Evolutionary conservation across 2,888 invertebrate genomes (phyloP).

Genomic region (Orchesella flavescens): DNA sequence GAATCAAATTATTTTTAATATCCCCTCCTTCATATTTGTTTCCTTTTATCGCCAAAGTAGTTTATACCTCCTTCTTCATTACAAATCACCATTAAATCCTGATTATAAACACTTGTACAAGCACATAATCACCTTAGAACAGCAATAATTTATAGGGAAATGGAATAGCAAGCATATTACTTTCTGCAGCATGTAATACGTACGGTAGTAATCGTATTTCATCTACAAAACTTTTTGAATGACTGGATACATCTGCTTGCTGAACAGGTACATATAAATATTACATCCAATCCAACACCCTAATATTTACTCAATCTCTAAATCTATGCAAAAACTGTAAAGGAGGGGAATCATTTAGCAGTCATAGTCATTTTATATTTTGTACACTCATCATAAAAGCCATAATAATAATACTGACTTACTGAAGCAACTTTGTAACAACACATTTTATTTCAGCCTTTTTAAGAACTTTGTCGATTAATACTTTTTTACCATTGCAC

Average conservation of each 20-base stretch:
- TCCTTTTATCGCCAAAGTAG: too few relatives aligned
- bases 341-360: constrained; percentile 12
- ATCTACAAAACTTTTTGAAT: neutral
- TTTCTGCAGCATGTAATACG: neutral
- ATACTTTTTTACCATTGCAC: constrained; percentile 13
- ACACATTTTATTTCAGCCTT: constrained; percentile 25
- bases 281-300: neutral
- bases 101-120: constrained; percentile 50
- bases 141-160: constrained; percentile 3
- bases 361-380: neutral
- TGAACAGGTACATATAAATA: too few relatives aligned
- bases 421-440: constrained; percentile 10
- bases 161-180: neutral
- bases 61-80: neutral
- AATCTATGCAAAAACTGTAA: neutral
- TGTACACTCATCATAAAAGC: neutral
- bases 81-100: constrained; percentile 48
- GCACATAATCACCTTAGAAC: constrained; percentile 40
- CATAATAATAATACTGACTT: constrained; percentile 14
- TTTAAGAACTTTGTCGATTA: constrained; percentile 47
- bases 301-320: neutral
- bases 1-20: too few relatives aligned
- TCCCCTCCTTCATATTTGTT: too few relatives aligned
- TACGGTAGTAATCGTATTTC: constrained; percentile 40
- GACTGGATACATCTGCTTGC: constrained; percentile 25